phyloP scores from a whole-genome alignment of 2,888 invertebrate genomes.

The Sarcophaga rosellei region DNA sequence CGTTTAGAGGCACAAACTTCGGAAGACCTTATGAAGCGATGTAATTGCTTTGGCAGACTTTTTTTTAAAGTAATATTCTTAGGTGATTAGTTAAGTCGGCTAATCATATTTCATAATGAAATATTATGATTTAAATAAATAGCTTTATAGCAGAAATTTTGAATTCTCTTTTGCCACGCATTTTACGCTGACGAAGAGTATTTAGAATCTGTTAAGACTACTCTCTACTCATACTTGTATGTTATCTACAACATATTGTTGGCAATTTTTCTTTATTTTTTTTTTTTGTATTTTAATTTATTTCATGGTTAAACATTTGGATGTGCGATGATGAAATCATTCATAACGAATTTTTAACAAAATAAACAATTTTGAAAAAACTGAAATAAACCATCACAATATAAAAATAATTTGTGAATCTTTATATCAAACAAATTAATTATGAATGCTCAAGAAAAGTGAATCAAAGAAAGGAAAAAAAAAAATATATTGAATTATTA shows the following conservation, averaged over 20 bases:
- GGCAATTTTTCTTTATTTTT: not conserved
- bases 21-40: no score
- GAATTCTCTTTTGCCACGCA: no score
- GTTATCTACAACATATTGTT: not conserved
- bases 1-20: no score
- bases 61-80: no score
- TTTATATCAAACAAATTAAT: no score
- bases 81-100: no score
- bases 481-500: not conserved
- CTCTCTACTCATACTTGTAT: not conserved
- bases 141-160: no score
- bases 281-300: not conserved
- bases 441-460: no score
- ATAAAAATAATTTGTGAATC: not conserved
- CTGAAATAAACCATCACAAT: not conserved
- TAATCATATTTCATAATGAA: no score
- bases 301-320: not conserved
- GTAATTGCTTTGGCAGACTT: no score
- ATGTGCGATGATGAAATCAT: constrained; percentile 36
- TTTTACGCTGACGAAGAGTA: not conserved
- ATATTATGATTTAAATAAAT: no score
- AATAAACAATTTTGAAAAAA: not conserved
- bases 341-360: constrained; percentile 11
- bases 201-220: not conserved
- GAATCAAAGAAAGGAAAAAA: no score